Conservation (phyloP, 2,888 invertebrate species). For the Quadroppia sp. region DNA sequence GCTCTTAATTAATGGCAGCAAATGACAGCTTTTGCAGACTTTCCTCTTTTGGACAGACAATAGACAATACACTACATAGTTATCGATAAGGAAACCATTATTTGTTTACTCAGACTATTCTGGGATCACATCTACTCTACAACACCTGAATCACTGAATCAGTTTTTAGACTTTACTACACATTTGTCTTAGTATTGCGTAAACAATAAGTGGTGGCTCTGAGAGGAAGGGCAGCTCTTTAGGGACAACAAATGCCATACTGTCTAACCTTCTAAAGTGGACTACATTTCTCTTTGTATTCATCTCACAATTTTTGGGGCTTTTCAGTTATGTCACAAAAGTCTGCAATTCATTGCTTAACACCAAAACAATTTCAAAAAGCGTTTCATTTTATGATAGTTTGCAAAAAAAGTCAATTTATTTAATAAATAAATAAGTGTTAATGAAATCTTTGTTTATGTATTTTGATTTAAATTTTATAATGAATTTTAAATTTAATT, state of each 20-base stretch:
- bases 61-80: constrained; percentile 11
- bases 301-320: not conserved
- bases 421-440: too few species aligned
- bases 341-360: not conserved
- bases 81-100: constrained; percentile 12
- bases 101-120: constrained; percentile 27
- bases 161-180: not conserved
- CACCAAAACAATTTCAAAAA: not conserved
- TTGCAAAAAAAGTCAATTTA: too few species aligned
- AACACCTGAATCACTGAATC: constrained; percentile 29
- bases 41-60: constrained; percentile 32
- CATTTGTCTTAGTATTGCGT: not conserved
- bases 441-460: too few species aligned
- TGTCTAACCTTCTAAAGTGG: not conserved
- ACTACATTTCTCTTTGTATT: not conserved
- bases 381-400: too few species aligned
- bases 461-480: too few species aligned
- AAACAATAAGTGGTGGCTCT: constrained; percentile 21
- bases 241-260: not conserved
- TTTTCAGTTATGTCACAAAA: not conserved
- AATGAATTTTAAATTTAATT: too few species aligned
- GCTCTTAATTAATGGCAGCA: constrained; percentile 23
- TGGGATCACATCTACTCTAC: not conserved
- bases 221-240: not conserved
- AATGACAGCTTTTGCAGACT: constrained; percentile 29